Evolutionary conservation across 2,888 invertebrate genomes (phyloP).

Genomic region (Nymphalis polychloros): DNA sequence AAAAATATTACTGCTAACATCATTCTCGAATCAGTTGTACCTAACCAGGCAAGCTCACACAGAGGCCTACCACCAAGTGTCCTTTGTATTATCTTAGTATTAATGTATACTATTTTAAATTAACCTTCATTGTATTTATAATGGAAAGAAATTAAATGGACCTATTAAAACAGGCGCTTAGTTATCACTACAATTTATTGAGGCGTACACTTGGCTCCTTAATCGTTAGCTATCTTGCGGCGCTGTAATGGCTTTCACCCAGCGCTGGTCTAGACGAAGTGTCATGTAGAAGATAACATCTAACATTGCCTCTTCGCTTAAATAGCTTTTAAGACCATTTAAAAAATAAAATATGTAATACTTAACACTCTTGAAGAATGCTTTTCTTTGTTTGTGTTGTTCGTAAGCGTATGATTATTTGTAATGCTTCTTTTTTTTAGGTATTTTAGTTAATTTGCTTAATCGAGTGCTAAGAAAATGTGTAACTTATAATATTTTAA

Average conservation of each 20-base stretch:
- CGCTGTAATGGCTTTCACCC: constrained; percentile 16
- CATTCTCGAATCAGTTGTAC: too few relatives aligned
- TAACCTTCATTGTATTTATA: background rate
- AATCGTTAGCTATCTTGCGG: constrained; percentile 16
- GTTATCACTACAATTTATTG: constrained; percentile 16
- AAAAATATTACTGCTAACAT: too few relatives aligned
- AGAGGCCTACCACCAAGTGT: too few relatives aligned
- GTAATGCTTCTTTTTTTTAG: too few relatives aligned
- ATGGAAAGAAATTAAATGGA: constrained; percentile 1
- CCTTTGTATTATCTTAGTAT: background rate
- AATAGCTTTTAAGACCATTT: background rate
- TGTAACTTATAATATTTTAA: too few relatives aligned
- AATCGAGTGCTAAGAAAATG: too few relatives aligned
- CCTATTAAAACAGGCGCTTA: background rate
- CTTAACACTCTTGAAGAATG: background rate
- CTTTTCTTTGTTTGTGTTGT: background rate
- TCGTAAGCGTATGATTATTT: too few relatives aligned
- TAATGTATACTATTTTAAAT: background rate
- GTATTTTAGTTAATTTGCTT: too few relatives aligned
- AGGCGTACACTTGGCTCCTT: constrained; percentile 6
- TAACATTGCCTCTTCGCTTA: constrained; percentile 7
- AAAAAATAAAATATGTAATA: background rate
- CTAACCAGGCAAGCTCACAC: too few relatives aligned
- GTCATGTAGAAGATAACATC: too few relatives aligned
- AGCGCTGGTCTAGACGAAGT: constrained; percentile 7